These are phyloP conservation scores for Malaclemys terrapin DNA, from an alignment of 2,113 vertebrate species.

Conservation along the genomic window DNA sequence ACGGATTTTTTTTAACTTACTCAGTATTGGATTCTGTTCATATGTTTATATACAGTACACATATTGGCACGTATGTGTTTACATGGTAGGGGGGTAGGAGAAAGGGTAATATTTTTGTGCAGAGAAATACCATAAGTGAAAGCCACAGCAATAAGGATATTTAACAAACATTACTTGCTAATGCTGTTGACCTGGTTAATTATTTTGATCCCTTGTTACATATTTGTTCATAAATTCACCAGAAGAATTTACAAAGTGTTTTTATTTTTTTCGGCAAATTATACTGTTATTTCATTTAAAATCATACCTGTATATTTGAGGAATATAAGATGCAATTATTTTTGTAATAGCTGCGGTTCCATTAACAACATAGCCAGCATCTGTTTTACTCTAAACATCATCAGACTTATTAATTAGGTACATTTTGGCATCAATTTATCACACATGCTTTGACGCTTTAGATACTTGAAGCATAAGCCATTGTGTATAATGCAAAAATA, in stretches of 20 bases:
- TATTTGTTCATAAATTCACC: constrained; percentile 10
- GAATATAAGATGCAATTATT: constrained; percentile 67
- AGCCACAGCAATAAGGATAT: neutral
- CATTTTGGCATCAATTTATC: constrained; percentile 77
- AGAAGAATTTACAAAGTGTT: constrained; percentile 33
- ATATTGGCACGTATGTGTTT: neutral
- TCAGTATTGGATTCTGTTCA: neutral
- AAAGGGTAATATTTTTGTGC: neutral
- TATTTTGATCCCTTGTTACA: constrained; percentile 17
- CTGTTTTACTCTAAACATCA: constrained; percentile 75
- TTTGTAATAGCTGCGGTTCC: constrained; percentile 69
- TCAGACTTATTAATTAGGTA: constrained; percentile 76
- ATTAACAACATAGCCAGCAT: constrained; percentile 69
- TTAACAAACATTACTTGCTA: constrained; percentile 6
- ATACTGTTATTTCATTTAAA: constrained; percentile 43
- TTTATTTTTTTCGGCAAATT: constrained; percentile 24
- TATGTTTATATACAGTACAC: neutral
- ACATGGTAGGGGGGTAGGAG: neutral
- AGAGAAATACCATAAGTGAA: neutral
- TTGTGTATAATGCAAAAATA: constrained; percentile 73
- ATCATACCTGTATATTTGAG: constrained; percentile 55
- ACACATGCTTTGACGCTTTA: constrained; percentile 69
- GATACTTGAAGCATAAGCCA: constrained; percentile 69
- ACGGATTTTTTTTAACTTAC: neutral
- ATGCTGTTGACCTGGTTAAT: constrained; percentile 6